These are phyloP conservation scores for Arctocebus calabarensis DNA, from an alignment of 2,797 vertebrate genomes.

Conservation along the genomic window DNA sequence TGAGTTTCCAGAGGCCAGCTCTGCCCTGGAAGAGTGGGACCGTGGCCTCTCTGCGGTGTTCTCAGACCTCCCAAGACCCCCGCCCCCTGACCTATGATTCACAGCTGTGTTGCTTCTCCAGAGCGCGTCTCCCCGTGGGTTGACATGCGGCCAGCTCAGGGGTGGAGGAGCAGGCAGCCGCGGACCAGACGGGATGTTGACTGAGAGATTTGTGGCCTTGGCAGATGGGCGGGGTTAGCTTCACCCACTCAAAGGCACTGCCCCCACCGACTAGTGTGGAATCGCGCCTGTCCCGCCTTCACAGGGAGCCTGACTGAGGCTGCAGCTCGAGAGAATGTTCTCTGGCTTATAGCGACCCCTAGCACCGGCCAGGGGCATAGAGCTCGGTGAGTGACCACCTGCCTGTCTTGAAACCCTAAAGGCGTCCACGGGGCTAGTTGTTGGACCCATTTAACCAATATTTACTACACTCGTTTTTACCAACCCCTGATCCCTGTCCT, in stretches of 20 bases:
- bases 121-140: not conserved
- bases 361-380: slow-evolving; percentile 77
- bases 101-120: slow-evolving; percentile 21
- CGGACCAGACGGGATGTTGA: slow-evolving; percentile 43
- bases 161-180: slow-evolving; percentile 61
- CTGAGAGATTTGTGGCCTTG: slow-evolving; percentile 38
- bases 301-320: not conserved
- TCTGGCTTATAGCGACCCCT: slow-evolving; percentile 87
- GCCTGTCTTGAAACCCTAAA: not conserved
- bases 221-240: slow-evolving; percentile 53
- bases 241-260: slow-evolving; percentile 5
- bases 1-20: slow-evolving; percentile 38
- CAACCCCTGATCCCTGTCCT: not conserved
- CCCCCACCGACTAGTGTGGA: not conserved
- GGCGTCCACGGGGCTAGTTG: not conserved
- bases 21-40: not conserved
- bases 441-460: not conserved
- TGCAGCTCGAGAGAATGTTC: slow-evolving; percentile 61
- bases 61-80: not conserved
- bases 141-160: slow-evolving; percentile 17
- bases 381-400: not conserved
- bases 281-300: not conserved
- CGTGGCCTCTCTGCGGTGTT: not conserved
- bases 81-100: slow-evolving; percentile 61
- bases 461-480: not conserved